Conservation (phyloP, 37 sponge, comb jelly and placozoan species). For the Mnemiopsis leidyi region DNA sequence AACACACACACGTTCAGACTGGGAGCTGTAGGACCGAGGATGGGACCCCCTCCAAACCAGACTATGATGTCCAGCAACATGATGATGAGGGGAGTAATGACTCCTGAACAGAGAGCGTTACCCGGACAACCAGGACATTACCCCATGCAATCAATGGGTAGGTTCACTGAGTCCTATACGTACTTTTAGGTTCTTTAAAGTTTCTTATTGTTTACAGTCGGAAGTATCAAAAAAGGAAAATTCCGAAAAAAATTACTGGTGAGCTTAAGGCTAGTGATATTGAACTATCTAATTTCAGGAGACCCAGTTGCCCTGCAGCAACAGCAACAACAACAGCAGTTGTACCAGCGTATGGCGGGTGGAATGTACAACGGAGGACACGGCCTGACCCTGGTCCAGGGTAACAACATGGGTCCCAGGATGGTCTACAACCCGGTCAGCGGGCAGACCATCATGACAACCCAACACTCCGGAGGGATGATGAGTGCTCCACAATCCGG, state of each 20-base stretch:
- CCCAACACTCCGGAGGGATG: constrained; percentile 36
- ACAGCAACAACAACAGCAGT: constrained; percentile 59
- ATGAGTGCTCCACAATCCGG: background rate
- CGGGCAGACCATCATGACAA: constrained; percentile 64
- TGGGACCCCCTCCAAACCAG: constrained; percentile 27
- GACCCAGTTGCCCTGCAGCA: constrained; percentile 8
- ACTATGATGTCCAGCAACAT: constrained; percentile 31
- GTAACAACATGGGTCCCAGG: constrained; percentile 34
- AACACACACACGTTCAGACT: too few species aligned
- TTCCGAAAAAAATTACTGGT: too few species aligned
- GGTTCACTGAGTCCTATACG: too few species aligned
- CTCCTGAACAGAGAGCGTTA: background rate
- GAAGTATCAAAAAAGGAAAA: too few species aligned
- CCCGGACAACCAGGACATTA: background rate
- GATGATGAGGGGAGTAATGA: constrained; percentile 46
- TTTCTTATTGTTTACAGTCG: too few species aligned
- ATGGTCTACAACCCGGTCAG: constrained; percentile 63
- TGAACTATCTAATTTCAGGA: background rate
- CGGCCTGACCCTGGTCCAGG: constrained; percentile 26
- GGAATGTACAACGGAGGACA: constrained; percentile 31
- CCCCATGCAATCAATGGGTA: constrained; percentile 52
- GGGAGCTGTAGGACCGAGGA: background rate
- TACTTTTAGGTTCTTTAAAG: too few species aligned
- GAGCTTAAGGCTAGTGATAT: too few species aligned
- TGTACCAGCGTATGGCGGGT: constrained; percentile 61